Percentiles rank a stretch among this genome's conserved stretches.
Evolutionary conservation across 2,797 vertebrate genomes (phyloP).

Genomic region (Poecile montanus): DNA sequence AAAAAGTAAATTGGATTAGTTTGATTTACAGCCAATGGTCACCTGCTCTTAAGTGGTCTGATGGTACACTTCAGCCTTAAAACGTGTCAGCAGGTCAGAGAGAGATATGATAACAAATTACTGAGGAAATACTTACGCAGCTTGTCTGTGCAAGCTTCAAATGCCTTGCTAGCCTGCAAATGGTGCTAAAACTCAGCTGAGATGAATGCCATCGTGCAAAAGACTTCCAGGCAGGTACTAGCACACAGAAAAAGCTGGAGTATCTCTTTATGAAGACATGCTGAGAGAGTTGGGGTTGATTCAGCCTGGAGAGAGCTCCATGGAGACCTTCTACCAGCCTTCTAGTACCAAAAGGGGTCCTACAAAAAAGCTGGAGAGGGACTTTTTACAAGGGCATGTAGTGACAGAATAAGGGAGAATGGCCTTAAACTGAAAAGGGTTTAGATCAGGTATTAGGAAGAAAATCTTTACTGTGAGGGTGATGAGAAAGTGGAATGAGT

Average conservation of each 20-base stretch:
- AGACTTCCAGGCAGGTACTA: background rate
- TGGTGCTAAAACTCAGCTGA: background rate
- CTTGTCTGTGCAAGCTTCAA: background rate
- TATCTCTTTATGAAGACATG: background rate
- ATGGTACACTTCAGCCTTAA: background rate
- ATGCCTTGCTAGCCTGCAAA: background rate
- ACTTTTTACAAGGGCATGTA: background rate
- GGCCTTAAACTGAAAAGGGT: background rate
- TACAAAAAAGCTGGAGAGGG: background rate
- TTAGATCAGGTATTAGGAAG: background rate
- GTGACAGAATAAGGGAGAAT: background rate
- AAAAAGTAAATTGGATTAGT: slow-evolving; percentile 4
- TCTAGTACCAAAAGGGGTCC: background rate
- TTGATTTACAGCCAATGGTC: background rate
- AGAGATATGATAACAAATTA: background rate
- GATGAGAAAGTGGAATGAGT: background rate
- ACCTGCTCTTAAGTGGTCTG: background rate
- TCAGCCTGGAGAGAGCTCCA: background rate
- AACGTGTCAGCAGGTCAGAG: background rate
- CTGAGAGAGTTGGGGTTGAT: background rate
- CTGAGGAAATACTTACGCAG: background rate
- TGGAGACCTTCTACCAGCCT: background rate
- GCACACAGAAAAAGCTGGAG: background rate
- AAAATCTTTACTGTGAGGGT: background rate
- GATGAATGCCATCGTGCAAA: background rate